Evolutionary conservation across 2,888 invertebrate genomes (phyloP), one percentile per base, ranked within the genome.

Genomic region (Adelognathus sp.): DNA sequence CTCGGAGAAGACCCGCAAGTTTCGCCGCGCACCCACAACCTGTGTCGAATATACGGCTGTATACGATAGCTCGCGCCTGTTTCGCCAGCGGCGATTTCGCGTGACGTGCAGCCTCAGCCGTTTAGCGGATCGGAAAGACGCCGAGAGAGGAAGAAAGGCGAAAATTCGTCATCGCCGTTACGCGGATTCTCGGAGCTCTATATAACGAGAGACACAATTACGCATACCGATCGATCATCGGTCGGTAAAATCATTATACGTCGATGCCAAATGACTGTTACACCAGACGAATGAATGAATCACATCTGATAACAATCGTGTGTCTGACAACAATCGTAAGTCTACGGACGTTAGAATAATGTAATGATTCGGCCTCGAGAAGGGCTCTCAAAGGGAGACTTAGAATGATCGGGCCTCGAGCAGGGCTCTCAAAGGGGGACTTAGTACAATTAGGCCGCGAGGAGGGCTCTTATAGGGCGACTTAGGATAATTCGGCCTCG

Each of bases 1-100:
- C 72, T 50, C 64, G 46, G 36, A 36, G 86, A 87, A 87, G 86
- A 85, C 84, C 84, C 73, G 39, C 75, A 82, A 77, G 83, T 85
- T 84, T 83, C 21, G 52, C 27, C n/a, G 50, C 46, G 18, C 4
- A 50, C 71, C 61, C 73, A 69, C 66, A 71, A 33, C 41, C 52
- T 18, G 7, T 24, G 18, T 7, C 14, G 27, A 39, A n/a, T n/a
- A 27, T 3, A 18, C 29, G 2, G 39, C 39, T 27, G 50, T 52
- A 50, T 52, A 52, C 18, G 9, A 41, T 52, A 39, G 60, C n/a
- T 9, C 14, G 56, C 21, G n/a, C 16, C 1, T 18, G 56, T 27
- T 52, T 18, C 29, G 36, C 36, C 9, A n/a, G 50, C 5, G 33
- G 54, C 63, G 75, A 81, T 82, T 79, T 82, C 78, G 31, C 9